Percentiles rank a stretch among this genome's conserved stretches.
These are phyloP conservation scores for Cremastobaeus sp. DNA, from an alignment of 2,888 invertebrate genomes.

Conservation along the genomic window DNA sequence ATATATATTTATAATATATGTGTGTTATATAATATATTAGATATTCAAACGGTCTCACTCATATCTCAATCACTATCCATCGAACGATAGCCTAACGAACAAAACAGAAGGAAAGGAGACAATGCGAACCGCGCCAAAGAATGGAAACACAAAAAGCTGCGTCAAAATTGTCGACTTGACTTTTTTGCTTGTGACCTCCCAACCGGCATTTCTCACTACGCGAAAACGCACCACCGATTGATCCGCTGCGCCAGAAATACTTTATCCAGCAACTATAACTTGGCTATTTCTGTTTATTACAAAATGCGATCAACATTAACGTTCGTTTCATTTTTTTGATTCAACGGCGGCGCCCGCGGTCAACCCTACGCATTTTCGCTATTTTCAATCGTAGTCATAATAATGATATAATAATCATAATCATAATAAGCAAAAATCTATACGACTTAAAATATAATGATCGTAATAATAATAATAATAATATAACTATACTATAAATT, in stretches of 20 bases:
- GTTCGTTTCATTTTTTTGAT: slow-evolving; percentile 11
- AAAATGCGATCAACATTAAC: neutral
- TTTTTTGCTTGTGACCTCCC: slow-evolving; percentile 11
- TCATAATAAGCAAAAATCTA: slow-evolving; percentile 52
- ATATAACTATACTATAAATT: slow-evolving; percentile 51
- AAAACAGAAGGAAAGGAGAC: slow-evolving; percentile 45
- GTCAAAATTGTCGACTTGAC: slow-evolving; percentile 6
- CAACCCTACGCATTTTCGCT: slow-evolving; percentile 33
- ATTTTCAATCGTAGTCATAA: slow-evolving; percentile 11
- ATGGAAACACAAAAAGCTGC: slow-evolving; percentile 26
- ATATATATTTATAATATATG: slow-evolving; percentile 65
- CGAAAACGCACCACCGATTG: slow-evolving; percentile 25
- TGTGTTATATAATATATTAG: slow-evolving; percentile 70
- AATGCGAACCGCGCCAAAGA: slow-evolving; percentile 18
- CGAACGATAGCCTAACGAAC: slow-evolving; percentile 56
- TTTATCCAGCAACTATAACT: slow-evolving; percentile 1
- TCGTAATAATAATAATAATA: slow-evolving; percentile 45
- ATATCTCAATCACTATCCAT: slow-evolving; percentile 72
- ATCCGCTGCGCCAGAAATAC: slow-evolving; percentile 7
- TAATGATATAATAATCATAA: slow-evolving; percentile 22
- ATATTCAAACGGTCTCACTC: slow-evolving; percentile 74
- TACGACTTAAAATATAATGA: slow-evolving; percentile 46
- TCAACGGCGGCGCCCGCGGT: slow-evolving; percentile 2
- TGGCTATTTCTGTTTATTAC: neutral
- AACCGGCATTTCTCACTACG: slow-evolving; percentile 24